Evolutionary conservation across 2,797 vertebrate genomes (phyloP), one percentile per base, ranked within the genome.

Genomic region (Peromyscus eremicus): DNA sequence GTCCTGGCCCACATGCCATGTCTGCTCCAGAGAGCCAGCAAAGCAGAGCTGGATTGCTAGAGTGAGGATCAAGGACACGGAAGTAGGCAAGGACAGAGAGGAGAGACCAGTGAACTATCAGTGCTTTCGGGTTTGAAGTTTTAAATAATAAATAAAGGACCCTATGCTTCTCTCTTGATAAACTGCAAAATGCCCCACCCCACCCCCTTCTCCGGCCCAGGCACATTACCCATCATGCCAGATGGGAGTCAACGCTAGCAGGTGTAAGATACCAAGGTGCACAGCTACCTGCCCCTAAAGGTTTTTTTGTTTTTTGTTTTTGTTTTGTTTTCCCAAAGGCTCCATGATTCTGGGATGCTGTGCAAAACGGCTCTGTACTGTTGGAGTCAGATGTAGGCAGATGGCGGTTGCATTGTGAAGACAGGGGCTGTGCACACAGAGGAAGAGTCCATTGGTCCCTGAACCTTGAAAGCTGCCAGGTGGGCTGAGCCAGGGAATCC

Each of bases 141-240:
- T 97, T 82, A 96, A 98, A 97, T 96, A 97, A 97, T 97, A 97
- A 97, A 97, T 97, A 95, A 97, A 62, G 70, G 27, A 52, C 70
- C 55, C 79, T 27, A 40, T 49, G 71, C 40, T 60, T 76, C 49
- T 94, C 40, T 95, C 86, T 64, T 34, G 13, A 70, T 80, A 85
- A 92, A 89, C 49, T 73, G 66, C 80, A 88, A 75, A 66, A 73
- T 10, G 34, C 43, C 25, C 70, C 43, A 34, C 37, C 66, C 40
- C 46, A 46, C 43, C 62, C 57, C 32, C 62, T 76, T 43, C 77
- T 34, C 43, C 7, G 37, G 60, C 49, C 12, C 76, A 55, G 68
- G 43, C 17, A 70, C 17, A 6, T 9, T n/a, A 91, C 85, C 62
- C 87, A 46, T 73, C 46, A 52, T 29, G 85, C 80, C 37, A 57